Base-by-base conservation (phyloP, 2,797 vertebrate species). In the Spatula clypeata region DNA sequence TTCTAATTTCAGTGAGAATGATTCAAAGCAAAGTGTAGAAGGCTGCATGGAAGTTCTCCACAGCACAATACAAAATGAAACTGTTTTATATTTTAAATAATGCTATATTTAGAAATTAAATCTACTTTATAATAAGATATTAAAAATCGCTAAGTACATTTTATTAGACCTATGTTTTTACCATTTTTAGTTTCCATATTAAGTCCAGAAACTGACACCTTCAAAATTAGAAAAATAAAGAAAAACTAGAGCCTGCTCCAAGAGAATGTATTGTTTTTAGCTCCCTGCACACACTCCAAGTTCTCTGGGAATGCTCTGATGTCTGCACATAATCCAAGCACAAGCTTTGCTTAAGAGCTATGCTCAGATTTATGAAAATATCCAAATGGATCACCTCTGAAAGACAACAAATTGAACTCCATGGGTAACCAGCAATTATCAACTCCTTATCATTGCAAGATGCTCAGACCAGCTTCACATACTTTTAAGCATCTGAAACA, bases 11-110 rank as follows among this genome's bases (percentile, higher is more conserved):
- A 84, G 31, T 62, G 27, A 86, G 29, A 91, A 90, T 51, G 27
- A 74, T n/a, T 88, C 36, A 81, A 93, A 92, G 23, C 14, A 80
- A 89, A 82, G 27, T 40, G 36, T 18, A 86, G 62, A 96, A 91
- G 38, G 18, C 42, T 40, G n/a, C 18, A 80, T 4, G 45, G 53
- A 79, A 80, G 12, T 24, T 11, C 24, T 88, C 14, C 16, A 61
- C 49, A 70, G 55, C 6, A 32, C 31, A 95, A 29, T 23, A 70
- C 27, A 53, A 70, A 87, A 89, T 67, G 2, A 87, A 91, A 81
- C 34, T 34, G 3, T 58, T 13, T 27, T 55, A 40, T 27, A 69
- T 74, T 71, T 58, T 65, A 93, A 80, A 88, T 13, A 80, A 42
- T 23, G 13, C 1, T 80, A 16, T 66, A 86, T 62, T 86, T 57